Evolutionary conservation across 2,888 invertebrate genomes (phyloP).

Genomic region (Macrosiphum euphorbiae): DNA sequence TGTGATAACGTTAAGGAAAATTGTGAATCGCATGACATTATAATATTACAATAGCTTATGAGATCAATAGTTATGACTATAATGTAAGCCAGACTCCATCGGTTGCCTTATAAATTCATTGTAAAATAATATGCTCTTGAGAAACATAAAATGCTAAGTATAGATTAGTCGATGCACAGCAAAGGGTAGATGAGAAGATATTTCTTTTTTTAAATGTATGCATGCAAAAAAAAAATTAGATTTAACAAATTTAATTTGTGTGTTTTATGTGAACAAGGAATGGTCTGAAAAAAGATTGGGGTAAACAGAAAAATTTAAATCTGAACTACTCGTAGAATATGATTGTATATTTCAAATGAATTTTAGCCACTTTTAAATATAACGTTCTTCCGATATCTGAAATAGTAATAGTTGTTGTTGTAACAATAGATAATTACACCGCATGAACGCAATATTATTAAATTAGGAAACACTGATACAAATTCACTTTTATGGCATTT

Average conservation of each 20-base stretch:
- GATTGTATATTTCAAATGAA: not conserved
- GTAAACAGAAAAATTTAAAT: not conserved
- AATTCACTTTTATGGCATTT: not conserved
- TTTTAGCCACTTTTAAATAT: not conserved
- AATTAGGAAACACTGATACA: not conserved
- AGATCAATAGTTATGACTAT: not conserved
- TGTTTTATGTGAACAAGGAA: too few relatives aligned
- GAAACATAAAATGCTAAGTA: not conserved
- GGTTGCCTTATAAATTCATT: not conserved
- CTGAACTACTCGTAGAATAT: not conserved
- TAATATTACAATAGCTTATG: not conserved
- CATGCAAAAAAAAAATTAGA: not conserved
- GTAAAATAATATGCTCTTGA: not conserved
- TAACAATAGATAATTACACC: not conserved
- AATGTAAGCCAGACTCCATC: not conserved
- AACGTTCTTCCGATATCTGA: not conserved
- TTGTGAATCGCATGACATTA: not conserved
- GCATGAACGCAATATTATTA: not conserved
- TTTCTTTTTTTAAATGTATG: not conserved
- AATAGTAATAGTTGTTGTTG: not conserved
- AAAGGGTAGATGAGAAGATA: not conserved
- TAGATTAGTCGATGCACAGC: not conserved
- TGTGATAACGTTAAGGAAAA: not conserved
- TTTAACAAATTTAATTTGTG: not conserved
- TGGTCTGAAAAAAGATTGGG: not conserved